Base-by-base conservation (phyloP, 2,888 invertebrate genomes). In the Lymantria monacha region DNA sequence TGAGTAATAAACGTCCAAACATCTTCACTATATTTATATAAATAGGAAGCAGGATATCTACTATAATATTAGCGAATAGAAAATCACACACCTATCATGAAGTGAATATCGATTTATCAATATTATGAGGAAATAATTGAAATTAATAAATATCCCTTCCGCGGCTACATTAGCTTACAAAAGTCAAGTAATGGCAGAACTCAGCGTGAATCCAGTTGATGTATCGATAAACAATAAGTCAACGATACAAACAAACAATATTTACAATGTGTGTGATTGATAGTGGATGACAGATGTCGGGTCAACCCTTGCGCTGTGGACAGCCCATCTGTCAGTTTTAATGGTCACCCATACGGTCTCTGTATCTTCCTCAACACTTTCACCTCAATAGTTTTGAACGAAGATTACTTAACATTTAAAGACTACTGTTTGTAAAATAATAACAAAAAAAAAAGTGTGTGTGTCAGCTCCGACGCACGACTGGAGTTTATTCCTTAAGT, bases 231-330 rank as follows among this genome's bases (percentile, higher is more conserved):
- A 85, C 85, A 85, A 84, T 82, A 80, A 81, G 80, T 81, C 82
- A 80, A 78, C 75, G 73, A 76, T 65, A 70, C 74, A 77, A 80
- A 79, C 72, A 76, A 71, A 84, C 82, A 87, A 82, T 86, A 83
- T 88, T 86, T 85, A 83, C 81, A 72, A 69, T 66, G 61, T 57
- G 69, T 56, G 81, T 89, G 89, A 90, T 90, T 84, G 87, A 90
- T 90, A 77, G 83, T 83, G 70, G 64, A 57, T 74, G 83, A 83
- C 89, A 89, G 88, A 88, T 89, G 87, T 70, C 69, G 74, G 69
- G 72, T 73, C 78, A 88, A 87, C 89, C 87, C 89, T 87, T 86
- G 70, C 81, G 65, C 68, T 54, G 66, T 53, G 54, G 63, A 62
- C 51, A 69, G 72, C 63, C 82, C 88, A 89, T 90, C 88, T 89